Evolutionary conservation across 2,797 vertebrate genomes (phyloP), one percentile per base, ranked within the genome.

Genomic region (Myripristis murdjan): DNA sequence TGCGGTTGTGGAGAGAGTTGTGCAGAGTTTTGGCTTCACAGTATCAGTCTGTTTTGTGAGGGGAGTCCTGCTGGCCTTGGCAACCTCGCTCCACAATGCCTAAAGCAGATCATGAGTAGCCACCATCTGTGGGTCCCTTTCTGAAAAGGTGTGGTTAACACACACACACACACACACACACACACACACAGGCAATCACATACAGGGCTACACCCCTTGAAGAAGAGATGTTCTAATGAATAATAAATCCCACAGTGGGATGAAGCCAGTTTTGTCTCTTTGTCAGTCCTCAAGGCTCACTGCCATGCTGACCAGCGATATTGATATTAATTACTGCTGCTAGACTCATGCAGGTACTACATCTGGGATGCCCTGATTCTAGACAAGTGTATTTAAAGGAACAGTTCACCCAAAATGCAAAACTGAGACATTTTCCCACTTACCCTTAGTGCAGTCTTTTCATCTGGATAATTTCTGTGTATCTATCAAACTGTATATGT

Each of bases 221-320:
- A 85, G 63, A 72, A 74, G 75, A 87, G 47, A 73, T 77, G 69
- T 60, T 41, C 41, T 74, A 43, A 83, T 87, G 75, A 87, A 89
- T 85, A 81, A 88, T 84, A 75, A 66, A 89, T 79, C 37, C 68
- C 8, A 53, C 66, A 54, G 33, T 77, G 80, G 72, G 73, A 66
- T 64, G 35, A 64, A 47, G 73, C 69, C 80, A 71, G 69, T 73
- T 74, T 72, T 73, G 28, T 75, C 46, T 77, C 55, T 44, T 31
- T 76, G 70, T 80, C 72, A 63, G 6, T 61, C 18, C n/a, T 60
- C 54, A 53, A 18, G 23, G 26, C 52, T 73, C 53, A 22, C 23
- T 67, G 28, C 62, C 47, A 18, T n/a, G 43, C 64, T 69, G 74
- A 63, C 65, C 57, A 71, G 22, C 69, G 64, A 56, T 62, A 46